Evolutionary conservation across 2,113 vertebrate species (phyloP).

Genomic region (Eulemur rufifrons): DNA sequence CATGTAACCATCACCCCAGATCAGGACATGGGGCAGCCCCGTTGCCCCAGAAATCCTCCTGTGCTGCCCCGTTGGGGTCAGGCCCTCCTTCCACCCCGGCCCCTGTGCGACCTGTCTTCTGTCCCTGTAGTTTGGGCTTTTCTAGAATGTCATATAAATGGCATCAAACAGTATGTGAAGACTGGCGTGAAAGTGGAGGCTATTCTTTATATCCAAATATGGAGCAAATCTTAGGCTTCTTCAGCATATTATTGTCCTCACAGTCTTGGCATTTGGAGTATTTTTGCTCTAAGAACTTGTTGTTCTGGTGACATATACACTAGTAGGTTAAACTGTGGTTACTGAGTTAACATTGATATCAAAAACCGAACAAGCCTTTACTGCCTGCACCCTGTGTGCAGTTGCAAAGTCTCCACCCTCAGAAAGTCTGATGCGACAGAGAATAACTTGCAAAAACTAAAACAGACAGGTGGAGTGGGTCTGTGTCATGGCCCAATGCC

Average conservation of each 20-base stretch:
- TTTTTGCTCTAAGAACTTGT: not conserved
- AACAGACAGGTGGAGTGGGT: not conserved
- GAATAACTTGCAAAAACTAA: fast-evolving
- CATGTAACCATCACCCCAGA: too few relatives aligned
- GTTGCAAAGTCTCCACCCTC: not conserved
- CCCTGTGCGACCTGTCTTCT: too few relatives aligned
- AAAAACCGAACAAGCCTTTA: not conserved
- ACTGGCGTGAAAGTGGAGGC: not conserved
- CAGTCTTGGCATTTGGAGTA: fast-evolving
- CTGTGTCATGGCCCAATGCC: not conserved
- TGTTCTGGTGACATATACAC: not conserved
- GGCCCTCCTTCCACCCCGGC: fast-evolving
- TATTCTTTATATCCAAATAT: not conserved
- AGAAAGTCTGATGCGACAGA: too few relatives aligned
- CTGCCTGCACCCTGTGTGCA: fast-evolving
- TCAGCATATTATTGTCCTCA: not conserved
- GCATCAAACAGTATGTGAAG: not conserved
- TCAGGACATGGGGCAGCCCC: too few relatives aligned
- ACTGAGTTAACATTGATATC: too few relatives aligned
- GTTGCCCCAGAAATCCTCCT: fast-evolving
- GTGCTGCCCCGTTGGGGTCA: not conserved
- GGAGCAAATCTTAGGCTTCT: not conserved
- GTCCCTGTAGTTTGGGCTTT: not conserved
- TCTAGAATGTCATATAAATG: not conserved
- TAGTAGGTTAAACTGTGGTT: fast-evolving